phyloP scores from a whole-genome alignment of 2,888 invertebrate genomes.

The Willowsia nigromaculata region DNA sequence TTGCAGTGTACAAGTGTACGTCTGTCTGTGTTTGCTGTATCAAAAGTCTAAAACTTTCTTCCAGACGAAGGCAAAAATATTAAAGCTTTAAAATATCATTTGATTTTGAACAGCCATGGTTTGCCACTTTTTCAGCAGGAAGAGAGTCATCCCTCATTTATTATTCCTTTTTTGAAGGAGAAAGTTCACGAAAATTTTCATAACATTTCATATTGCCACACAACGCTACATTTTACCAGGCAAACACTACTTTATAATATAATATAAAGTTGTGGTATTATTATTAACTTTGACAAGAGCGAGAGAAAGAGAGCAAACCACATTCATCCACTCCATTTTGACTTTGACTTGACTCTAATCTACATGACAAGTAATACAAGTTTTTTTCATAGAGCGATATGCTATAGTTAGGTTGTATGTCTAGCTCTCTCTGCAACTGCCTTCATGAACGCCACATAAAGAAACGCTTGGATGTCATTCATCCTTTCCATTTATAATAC shows the following conservation, averaged over 20 bases:
- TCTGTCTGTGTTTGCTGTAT: not conserved
- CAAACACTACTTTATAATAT: not conserved
- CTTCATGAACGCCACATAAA: not conserved
- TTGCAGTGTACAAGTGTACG: no score
- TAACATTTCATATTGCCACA: not conserved
- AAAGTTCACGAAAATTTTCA: not conserved
- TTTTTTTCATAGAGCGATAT: slow-evolving; percentile 6
- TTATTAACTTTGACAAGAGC: slow-evolving; percentile 24
- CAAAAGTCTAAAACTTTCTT: not conserved
- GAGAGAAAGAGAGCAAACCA: not conserved
- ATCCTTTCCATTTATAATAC: slow-evolving; percentile 35
- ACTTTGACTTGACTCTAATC: slow-evolving; percentile 39
- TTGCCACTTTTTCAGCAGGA: not conserved
- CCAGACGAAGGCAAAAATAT: not conserved
- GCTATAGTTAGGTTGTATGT: not conserved
- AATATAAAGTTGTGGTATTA: slow-evolving; percentile 16
- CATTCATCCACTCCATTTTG: slow-evolving; percentile 33
- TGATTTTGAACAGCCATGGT: not conserved
- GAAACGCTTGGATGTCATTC: slow-evolving; percentile 35
- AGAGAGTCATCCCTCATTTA: slow-evolving; percentile 7
- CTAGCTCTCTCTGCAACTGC: no score
- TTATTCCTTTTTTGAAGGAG: not conserved
- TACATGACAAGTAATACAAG: slow-evolving; percentile 43
- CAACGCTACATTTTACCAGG: not conserved
- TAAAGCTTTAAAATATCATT: not conserved